phyloP scores from a whole-genome alignment of 2,113 vertebrate genomes.

The Sander vitreus region DNA sequence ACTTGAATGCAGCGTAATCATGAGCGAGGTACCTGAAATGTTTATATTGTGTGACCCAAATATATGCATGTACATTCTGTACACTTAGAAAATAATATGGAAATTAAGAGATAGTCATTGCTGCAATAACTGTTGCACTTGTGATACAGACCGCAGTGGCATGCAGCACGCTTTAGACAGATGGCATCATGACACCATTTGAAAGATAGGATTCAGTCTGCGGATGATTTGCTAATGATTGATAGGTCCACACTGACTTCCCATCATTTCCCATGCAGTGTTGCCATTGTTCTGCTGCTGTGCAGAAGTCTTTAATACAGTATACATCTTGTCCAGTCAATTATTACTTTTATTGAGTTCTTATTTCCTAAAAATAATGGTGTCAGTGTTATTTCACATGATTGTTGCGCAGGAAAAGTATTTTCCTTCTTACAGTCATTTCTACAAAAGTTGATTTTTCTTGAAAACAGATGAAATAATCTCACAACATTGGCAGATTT shows the following conservation, averaged over 20 bases:
- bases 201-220: slow-evolving; percentile 52
- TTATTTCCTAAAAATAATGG: not conserved
- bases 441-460: not conserved
- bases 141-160: slow-evolving; percentile 32
- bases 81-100: slow-evolving; percentile 20
- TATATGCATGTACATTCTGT: not conserved
- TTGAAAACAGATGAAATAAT: not conserved
- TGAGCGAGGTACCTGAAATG: not conserved
- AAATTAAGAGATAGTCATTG: slow-evolving; percentile 37
- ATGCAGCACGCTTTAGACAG: slow-evolving; percentile 38
- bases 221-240: slow-evolving; percentile 56
- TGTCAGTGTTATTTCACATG: not conserved
- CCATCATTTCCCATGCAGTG: slow-evolving; percentile 7
- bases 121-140: slow-evolving; percentile 34
- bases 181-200: slow-evolving; percentile 38
- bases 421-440: not conserved
- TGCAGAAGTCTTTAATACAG: not conserved
- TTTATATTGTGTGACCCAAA: not conserved
- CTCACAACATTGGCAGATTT: not conserved
- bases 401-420: not conserved
- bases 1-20: slow-evolving; percentile 29
- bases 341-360: not conserved
- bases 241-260: slow-evolving; percentile 53
- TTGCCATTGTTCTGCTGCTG: slow-evolving; percentile 22
- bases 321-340: not conserved